These are phyloP conservation scores for Trochalopteron elliotii DNA, from an alignment of 2,113 vertebrate species.

Conservation along the genomic window DNA sequence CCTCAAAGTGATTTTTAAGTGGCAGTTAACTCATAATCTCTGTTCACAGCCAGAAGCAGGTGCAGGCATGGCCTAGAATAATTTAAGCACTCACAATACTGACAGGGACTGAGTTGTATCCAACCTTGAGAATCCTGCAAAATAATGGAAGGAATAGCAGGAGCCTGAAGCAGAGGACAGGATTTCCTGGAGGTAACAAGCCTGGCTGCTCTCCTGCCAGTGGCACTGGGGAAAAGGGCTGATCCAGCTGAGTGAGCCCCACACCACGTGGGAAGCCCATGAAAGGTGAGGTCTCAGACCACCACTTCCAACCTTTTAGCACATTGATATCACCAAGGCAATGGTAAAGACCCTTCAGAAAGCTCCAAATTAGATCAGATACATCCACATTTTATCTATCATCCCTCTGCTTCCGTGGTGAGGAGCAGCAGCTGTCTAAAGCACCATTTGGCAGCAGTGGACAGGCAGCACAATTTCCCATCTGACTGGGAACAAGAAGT, in stretches of 20 bases:
- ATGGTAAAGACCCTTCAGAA: background rate
- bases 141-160: background rate
- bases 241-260: rapidly evolving
- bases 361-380: background rate
- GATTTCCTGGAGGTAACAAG: background rate
- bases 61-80: background rate
- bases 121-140: background rate
- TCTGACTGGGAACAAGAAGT: background rate
- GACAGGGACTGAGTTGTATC: background rate
- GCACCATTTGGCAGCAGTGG: background rate
- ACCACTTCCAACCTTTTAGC: background rate
- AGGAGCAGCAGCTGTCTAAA: background rate
- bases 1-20: background rate
- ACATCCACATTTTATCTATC: background rate
- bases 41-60: background rate
- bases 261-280: background rate
- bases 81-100: background rate
- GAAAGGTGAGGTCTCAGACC: background rate
- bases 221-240: background rate
- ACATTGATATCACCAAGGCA: background rate
- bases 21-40: background rate
- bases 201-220: background rate
- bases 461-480: background rate
- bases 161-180: background rate
- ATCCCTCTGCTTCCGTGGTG: background rate